Percentiles rank a stretch among this genome's conserved stretches.
Evolutionary conservation across 2,888 invertebrate genomes (phyloP).

Genomic region (Cepaea hortensis): DNA sequence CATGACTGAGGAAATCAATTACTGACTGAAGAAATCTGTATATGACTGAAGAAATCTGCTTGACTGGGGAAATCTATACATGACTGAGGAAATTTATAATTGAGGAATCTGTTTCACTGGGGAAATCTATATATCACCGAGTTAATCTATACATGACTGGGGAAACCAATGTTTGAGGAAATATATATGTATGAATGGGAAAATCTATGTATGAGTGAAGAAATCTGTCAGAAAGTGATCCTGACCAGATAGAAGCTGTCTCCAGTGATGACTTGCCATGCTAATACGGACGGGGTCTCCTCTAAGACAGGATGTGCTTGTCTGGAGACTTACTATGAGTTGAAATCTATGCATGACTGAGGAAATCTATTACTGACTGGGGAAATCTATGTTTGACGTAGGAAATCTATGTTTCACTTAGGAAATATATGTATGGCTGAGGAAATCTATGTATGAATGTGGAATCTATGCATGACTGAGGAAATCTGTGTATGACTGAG

Average conservation of each 20-base stretch:
- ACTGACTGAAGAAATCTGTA: slow-evolving; percentile 38
- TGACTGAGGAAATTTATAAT: slow-evolving; percentile 52
- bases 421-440: no score
- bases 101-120: no score
- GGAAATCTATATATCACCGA: no score
- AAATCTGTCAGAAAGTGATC: no score
- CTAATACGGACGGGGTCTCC: slow-evolving; percentile 67
- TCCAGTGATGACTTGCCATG: slow-evolving; percentile 71
- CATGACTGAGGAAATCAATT: slow-evolving; percentile 53
- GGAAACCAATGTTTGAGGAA: no score
- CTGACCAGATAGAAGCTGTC: slow-evolving; percentile 5
- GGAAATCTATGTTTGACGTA: no score
- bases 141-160: slow-evolving; percentile 45
- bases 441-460: slow-evolving; percentile 51
- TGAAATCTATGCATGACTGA: slow-evolving; percentile 53
- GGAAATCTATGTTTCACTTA: no score
- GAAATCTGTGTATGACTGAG: slow-evolving; percentile 16
- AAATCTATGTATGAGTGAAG: no score
- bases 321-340: slow-evolving; percentile 59
- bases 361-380: no score
- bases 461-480: slow-evolving; percentile 55
- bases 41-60: slow-evolving; percentile 56
- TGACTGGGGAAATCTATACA: slow-evolving; percentile 57
- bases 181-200: background rate
- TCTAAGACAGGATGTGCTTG: slow-evolving; percentile 59